A percentile compares a stretch with the other conserved stretches of the same genome.
Conservation (phyloP, 2,888 invertebrate species). For the Chrysodeixis includens region DNA sequence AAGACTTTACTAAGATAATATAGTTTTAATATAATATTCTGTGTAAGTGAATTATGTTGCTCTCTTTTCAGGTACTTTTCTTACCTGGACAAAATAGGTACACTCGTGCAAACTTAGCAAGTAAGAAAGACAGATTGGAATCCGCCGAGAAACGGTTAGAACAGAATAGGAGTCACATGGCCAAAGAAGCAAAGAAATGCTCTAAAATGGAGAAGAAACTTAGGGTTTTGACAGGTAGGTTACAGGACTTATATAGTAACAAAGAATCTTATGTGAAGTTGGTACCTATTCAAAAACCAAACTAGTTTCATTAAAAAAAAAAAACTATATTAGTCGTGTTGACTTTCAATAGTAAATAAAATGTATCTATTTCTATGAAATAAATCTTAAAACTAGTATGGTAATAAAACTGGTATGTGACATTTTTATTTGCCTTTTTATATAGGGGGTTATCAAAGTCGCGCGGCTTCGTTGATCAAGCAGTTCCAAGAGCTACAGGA, state of each 20-base stretch:
- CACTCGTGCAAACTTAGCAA: conserved; percentile 97
- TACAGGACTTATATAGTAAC: no score
- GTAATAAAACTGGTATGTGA: no score
- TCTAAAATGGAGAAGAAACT: conserved; percentile 99
- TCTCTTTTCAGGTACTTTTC: conserved; percentile 92
- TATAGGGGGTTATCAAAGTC: conserved; percentile 84
- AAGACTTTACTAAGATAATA: no score
- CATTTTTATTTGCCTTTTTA: conserved; percentile 7
- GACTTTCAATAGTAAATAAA: no score
- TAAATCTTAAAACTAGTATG: no score
- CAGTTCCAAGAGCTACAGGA: conserved; percentile 96
- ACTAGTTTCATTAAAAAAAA: neutral
- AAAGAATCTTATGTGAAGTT: no score
- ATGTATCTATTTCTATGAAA: no score
- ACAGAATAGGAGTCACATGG: conserved; percentile 98
- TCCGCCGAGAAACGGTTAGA: conserved; percentile 97
- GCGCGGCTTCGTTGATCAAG: conserved; percentile 95
- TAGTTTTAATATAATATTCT: no score
- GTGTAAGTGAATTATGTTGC: neutral
- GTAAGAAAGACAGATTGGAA: conserved; percentile 98
- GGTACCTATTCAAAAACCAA: no score
- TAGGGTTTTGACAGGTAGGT: conserved; percentile 94
- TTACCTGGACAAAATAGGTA: conserved; percentile 97
- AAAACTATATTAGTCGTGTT: no score
- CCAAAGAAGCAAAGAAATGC: conserved; percentile 98